phyloP scores from a whole-genome alignment of 2,888 invertebrate species.

The Cantharis rustica region DNA sequence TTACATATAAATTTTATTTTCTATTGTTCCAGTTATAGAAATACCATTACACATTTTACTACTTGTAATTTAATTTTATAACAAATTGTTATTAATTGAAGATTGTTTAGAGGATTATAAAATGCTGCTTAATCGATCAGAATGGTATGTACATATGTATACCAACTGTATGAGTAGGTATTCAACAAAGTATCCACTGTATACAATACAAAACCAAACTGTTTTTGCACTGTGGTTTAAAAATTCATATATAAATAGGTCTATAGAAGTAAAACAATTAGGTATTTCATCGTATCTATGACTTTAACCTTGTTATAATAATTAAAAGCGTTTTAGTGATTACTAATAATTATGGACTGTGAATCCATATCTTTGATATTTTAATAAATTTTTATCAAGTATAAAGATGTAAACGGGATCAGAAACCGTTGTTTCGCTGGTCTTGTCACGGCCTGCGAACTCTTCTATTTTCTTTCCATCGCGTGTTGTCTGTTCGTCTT shows the following conservation, averaged over 20 bases:
- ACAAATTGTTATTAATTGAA: neutral
- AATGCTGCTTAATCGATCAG: neutral
- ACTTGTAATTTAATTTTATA: neutral
- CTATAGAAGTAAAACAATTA: neutral
- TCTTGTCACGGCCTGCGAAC: slow-evolving; percentile 37
- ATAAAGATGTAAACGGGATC: slow-evolving; percentile 30
- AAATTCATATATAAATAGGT: neutral
- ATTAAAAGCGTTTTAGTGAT: neutral
- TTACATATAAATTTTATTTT: slow-evolving; percentile 9
- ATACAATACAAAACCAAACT: neutral
- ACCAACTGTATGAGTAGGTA: neutral
- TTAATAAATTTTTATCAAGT: neutral
- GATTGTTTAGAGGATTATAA: neutral
- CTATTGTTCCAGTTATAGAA: slow-evolving; percentile 13
- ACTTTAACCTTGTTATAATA: neutral
- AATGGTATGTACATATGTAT: neutral
- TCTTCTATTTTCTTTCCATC: slow-evolving; percentile 29
- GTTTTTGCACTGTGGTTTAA: neutral
- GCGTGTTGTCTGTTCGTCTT: slow-evolving; percentile 39
- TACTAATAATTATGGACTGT: neutral
- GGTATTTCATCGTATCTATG: neutral
- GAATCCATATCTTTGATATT: neutral
- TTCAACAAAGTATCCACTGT: neutral
- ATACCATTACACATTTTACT: neutral
- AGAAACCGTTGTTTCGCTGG: slow-evolving; percentile 37